Percentiles rank a stretch among this genome's conserved stretches.
These are phyloP conservation scores for Blera fallax DNA, from an alignment of 2,888 invertebrate species.

Conservation along the genomic window DNA sequence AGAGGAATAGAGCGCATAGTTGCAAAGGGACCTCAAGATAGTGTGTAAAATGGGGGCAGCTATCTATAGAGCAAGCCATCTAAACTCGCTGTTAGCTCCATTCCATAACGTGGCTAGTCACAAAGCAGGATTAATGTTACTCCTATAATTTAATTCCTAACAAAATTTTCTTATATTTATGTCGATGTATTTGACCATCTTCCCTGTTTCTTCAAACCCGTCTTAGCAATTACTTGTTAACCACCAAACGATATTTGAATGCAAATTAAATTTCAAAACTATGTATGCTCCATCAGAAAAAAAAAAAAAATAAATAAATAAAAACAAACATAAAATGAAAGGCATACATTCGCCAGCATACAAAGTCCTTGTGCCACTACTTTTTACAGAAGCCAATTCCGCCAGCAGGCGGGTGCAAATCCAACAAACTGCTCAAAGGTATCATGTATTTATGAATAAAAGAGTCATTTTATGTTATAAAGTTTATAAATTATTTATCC, in stretches of 20 bases:
- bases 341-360: not conserved
- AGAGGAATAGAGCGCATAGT: too few relatives aligned
- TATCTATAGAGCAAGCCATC: too few relatives aligned
- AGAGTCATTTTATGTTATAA: slow-evolving; percentile 69
- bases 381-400: slow-evolving; percentile 29
- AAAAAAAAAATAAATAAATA: slow-evolving; percentile 13
- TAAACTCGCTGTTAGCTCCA: too few relatives aligned
- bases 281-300: not conserved
- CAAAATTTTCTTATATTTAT: too few relatives aligned
- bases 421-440: slow-evolving; percentile 63
- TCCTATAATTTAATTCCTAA: too few relatives aligned
- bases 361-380: not conserved
- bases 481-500: slow-evolving; percentile 70
- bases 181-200: too few relatives aligned
- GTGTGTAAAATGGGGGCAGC: too few relatives aligned
- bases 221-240: slow-evolving; percentile 28
- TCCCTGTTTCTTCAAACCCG: not conserved
- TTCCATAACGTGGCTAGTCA: too few relatives aligned
- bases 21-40: too few relatives aligned
- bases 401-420: slow-evolving; percentile 46
- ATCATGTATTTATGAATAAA: slow-evolving; percentile 72
- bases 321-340: slow-evolving; percentile 26
- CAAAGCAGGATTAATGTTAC: too few relatives aligned
- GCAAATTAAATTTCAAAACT: slow-evolving; percentile 47
- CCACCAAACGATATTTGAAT: slow-evolving; percentile 38